Conservation (phyloP, 2,113 vertebrate genomes). For the Corvus moneduloides region DNA sequence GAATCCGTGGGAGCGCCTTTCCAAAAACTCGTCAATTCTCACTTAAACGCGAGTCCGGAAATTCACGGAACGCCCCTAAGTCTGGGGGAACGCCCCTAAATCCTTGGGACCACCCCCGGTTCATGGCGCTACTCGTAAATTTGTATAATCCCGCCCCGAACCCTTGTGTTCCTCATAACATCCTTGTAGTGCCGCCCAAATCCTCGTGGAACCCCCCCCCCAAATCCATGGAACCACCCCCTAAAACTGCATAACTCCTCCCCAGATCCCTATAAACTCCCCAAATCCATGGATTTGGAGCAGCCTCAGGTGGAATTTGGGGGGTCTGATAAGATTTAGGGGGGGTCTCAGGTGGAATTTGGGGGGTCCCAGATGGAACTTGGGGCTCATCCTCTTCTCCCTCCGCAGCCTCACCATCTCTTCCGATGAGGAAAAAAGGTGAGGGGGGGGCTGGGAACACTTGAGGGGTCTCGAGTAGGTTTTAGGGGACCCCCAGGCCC, state of each 20-base stretch:
- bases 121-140: not conserved
- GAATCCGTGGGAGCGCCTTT: not conserved
- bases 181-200: accelerated
- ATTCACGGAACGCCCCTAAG: not conserved
- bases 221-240: too few species aligned
- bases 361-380: not conserved
- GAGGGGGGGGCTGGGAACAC: not conserved
- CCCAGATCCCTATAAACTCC: not conserved
- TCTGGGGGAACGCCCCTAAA: not conserved
- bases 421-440: not conserved
- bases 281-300: not conserved
- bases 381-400: not conserved
- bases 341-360: not conserved
- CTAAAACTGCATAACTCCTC: not conserved
- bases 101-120: not conserved
- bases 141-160: not conserved
- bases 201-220: too few species aligned
- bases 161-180: too few species aligned
- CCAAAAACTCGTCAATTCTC: too few species aligned
- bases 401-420: not conserved
- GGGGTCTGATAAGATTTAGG: not conserved
- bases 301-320: not conserved
- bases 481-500: too few species aligned
- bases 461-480: too few species aligned
- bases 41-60: not conserved